These are phyloP conservation scores for Psophia crepitans DNA, from an alignment of 2,113 vertebrate genomes.

Conservation along the genomic window DNA sequence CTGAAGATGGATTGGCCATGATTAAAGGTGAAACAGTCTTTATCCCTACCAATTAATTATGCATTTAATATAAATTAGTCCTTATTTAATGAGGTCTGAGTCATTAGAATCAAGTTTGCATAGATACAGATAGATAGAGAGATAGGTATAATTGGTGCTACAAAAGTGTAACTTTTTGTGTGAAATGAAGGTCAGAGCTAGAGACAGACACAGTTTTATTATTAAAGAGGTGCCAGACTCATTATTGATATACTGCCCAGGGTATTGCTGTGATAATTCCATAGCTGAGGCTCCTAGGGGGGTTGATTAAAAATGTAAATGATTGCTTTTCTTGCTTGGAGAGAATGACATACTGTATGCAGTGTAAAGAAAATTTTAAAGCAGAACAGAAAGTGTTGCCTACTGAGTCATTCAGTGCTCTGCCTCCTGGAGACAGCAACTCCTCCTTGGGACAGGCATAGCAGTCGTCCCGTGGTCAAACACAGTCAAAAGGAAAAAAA, in stretches of 20 bases:
- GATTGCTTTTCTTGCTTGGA: not conserved
- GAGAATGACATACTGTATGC: not conserved
- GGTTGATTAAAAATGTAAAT: slow-evolving; percentile 2
- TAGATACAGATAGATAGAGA: not conserved
- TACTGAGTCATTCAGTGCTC: not conserved
- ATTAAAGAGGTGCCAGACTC: not conserved
- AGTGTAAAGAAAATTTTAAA: not conserved
- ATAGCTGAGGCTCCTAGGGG: not conserved
- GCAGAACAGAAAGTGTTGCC: not conserved
- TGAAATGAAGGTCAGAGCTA: not conserved
- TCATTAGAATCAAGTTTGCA: not conserved
- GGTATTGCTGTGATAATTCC: not conserved
- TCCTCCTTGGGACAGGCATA: not conserved
- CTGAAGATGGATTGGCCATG: not conserved
- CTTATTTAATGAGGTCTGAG: slow-evolving; percentile 5
- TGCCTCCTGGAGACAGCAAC: not conserved
- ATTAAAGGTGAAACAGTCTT: not conserved
- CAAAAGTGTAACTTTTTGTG: not conserved
- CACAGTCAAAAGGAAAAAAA: not conserved
- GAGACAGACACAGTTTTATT: not conserved
- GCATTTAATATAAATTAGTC: slow-evolving; percentile 16
- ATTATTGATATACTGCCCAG: not conserved
- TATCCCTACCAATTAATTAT: not conserved
- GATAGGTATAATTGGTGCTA: not conserved
- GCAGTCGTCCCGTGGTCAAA: not conserved